Conservation (phyloP, 2,797 vertebrate genomes). For the Gymnocypris eckloni region DNA sequence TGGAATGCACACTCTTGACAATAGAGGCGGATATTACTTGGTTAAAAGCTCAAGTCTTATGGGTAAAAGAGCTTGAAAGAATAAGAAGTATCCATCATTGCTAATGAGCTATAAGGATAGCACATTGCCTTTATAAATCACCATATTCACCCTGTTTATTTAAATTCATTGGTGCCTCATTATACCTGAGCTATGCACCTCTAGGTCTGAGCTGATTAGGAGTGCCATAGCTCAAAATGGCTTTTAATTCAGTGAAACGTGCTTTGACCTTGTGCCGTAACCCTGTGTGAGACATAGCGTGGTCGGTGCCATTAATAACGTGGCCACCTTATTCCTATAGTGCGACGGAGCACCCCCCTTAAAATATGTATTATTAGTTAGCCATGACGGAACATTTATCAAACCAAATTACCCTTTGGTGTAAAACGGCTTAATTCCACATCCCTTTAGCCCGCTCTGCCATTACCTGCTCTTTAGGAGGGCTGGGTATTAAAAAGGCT, state of each 20-base stretch:
- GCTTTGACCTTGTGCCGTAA: slow-evolving; percentile 99
- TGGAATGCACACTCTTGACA: slow-evolving; percentile 81
- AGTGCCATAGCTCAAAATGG: slow-evolving; percentile 99
- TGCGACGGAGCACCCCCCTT: slow-evolving; percentile 85
- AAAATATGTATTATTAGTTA: slow-evolving; percentile 99
- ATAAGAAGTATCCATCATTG: slow-evolving; percentile 95
- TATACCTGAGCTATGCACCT: slow-evolving; percentile 99
- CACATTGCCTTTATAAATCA: slow-evolving; percentile 97
- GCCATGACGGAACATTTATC: slow-evolving; percentile 94
- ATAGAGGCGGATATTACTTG: slow-evolving; percentile 86
- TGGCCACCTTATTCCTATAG: slow-evolving; percentile 86
- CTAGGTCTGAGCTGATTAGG: slow-evolving; percentile 99
- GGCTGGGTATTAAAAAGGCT: slow-evolving; percentile 94
- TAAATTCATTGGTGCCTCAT: slow-evolving; percentile 99
- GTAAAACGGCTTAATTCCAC: slow-evolving; percentile 98
- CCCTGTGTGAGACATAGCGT: slow-evolving; percentile 95
- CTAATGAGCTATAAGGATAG: slow-evolving; percentile 99
- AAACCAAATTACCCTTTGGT: slow-evolving; percentile 99
- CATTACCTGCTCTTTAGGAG: slow-evolving; percentile 99
- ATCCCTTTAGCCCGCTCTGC: slow-evolving; percentile 94
- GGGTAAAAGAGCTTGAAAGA: slow-evolving; percentile 90
- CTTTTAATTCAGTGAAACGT: slow-evolving; percentile 99
- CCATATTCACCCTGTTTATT: slow-evolving; percentile 96
- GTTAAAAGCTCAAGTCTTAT: slow-evolving; percentile 87
- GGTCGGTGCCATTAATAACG: slow-evolving; percentile 99